Evolutionary conservation across 2,113 vertebrate species (phyloP), one percentile per base, ranked within the genome.

Genomic region (Neodontobutis hainanensis): DNA sequence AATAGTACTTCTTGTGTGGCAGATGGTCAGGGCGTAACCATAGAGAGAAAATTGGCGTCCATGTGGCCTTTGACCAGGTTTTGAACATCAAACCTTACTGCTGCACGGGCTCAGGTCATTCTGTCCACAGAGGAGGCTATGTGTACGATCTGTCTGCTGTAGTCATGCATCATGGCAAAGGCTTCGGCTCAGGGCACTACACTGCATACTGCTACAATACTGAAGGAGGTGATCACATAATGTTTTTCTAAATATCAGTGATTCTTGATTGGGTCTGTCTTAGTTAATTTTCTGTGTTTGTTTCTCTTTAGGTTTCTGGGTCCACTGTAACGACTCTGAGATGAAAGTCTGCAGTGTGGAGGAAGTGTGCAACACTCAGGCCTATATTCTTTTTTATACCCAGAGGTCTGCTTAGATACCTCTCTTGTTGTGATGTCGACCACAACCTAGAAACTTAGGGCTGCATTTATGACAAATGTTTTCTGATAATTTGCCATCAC

Each of bases 141-240:
- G 95, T 95, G 81, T 99, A 99, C 77, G 97, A 99, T 93, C 95
- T 99, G 88, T 97, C 97, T 73, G 97, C 97, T 82, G 97, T 99
- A 80, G 97, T 99, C 86, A 99, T 99, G 97, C 97, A 99, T 84
- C 97, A 99, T 75, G 97, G 97, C 57, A 98, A 98, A 94, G 97
- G 97, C 77, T 99, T 99, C 73, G 97, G 97, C 95, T 98, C 97
- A 93, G 97, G 97, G 93, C 97, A 99, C 95, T 99, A 99, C 93
- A 99, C 97, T 73, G 96, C 97, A 87, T 99, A 98, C 94, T 99
- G 97, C 94, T 99, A 97, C 94, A 99, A 98, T 89, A 98, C 97
- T n/a, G 97, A 99, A 93, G 97, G 97, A 93, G 97, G 97, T 99
- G 92, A 94, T 96, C 19, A 10, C 49, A 40, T 8, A 40, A 5